These are phyloP conservation scores for Cavia aperea DNA, from an alignment of 2,113 vertebrate genomes.

Conservation along the genomic window DNA sequence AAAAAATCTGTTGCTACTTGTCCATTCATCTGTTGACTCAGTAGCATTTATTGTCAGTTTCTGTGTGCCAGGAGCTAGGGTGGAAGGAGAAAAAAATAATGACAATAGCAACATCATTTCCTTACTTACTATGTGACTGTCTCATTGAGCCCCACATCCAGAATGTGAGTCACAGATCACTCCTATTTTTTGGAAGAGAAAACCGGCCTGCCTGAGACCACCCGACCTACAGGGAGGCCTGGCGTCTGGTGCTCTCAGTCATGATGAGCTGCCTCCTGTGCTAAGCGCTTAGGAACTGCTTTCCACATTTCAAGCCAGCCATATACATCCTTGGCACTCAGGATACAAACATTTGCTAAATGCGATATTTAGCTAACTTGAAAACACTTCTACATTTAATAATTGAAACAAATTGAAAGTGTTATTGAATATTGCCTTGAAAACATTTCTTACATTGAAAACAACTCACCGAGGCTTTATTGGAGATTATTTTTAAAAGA, in stretches of 20 bases:
- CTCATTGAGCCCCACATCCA: not conserved
- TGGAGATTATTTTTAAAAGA: conserved; percentile 34
- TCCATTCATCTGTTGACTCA: not conserved
- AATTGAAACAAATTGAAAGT: not conserved
- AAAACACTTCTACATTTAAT: conserved; percentile 19
- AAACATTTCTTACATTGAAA: conserved; percentile 45
- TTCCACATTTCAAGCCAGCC: conserved; percentile 24
- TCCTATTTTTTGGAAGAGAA: conserved; percentile 5
- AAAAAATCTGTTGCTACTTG: not conserved
- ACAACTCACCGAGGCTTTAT: conserved; percentile 9
- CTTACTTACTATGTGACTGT: not conserved
- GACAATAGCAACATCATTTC: not conserved
- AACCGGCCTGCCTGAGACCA: not conserved
- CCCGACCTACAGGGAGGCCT: not conserved
- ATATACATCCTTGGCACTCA: conserved; percentile 10
- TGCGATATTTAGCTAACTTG: not conserved
- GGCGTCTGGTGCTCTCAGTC: not conserved
- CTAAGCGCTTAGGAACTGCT: conserved; percentile 28
- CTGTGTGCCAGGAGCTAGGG: not conserved
- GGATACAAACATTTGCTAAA: conserved; percentile 42
- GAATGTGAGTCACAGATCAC: not conserved
- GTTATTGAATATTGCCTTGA: not conserved
- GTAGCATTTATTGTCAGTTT: not conserved
- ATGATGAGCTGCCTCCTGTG: not conserved
- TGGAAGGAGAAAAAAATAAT: conserved; percentile 5